A percentile compares a stretch with the other conserved stretches of the same genome.
These are phyloP conservation scores for Eristalis tenax DNA, from an alignment of 2,888 invertebrate genomes.

Conservation along the genomic window DNA sequence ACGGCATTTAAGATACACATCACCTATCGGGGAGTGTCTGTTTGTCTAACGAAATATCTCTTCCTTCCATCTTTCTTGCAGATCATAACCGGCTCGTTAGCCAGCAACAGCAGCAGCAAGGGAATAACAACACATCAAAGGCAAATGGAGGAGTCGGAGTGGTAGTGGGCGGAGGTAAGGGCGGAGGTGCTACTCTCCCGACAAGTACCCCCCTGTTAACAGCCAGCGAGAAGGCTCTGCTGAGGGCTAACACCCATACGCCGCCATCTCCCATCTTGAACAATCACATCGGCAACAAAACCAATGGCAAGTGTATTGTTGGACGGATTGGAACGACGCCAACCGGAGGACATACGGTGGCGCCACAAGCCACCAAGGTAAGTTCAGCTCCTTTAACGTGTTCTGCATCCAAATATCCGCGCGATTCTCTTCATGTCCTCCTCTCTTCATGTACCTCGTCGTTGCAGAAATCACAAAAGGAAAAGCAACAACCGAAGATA, in stretches of 20 bases:
- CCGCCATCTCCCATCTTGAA: slow-evolving; percentile 58
- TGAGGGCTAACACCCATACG: slow-evolving; percentile 53
- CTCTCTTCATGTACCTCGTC: slow-evolving; percentile 11
- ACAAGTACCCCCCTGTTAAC: slow-evolving; percentile 60
- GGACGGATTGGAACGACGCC: slow-evolving; percentile 63
- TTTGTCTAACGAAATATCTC: slow-evolving; percentile 48
- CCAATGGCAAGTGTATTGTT: slow-evolving; percentile 67
- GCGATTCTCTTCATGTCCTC: background rate
- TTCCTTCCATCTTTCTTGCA: slow-evolving; percentile 61
- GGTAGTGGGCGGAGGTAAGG: slow-evolving; percentile 6
- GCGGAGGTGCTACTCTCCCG: slow-evolving; percentile 41
- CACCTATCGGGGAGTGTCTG: slow-evolving; percentile 23
- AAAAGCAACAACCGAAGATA: slow-evolving; percentile 57
- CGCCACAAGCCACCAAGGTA: slow-evolving; percentile 61
- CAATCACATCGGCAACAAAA: slow-evolving; percentile 62
- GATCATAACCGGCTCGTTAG: slow-evolving; percentile 74
- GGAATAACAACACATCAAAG: slow-evolving; percentile 50
- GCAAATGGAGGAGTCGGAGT: slow-evolving; percentile 44
- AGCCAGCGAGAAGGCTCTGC: slow-evolving; percentile 55
- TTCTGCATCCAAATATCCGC: background rate
- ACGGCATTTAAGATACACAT: slow-evolving; percentile 3
- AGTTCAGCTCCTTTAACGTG: slow-evolving; percentile 7
- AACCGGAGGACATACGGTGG: slow-evolving; percentile 55
- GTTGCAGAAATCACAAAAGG: slow-evolving; percentile 68
- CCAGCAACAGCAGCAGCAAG: slow-evolving; percentile 68